These are phyloP conservation scores for Apodemus speciosus DNA, from an alignment of 2,113 vertebrate species.

Conservation along the genomic window DNA sequence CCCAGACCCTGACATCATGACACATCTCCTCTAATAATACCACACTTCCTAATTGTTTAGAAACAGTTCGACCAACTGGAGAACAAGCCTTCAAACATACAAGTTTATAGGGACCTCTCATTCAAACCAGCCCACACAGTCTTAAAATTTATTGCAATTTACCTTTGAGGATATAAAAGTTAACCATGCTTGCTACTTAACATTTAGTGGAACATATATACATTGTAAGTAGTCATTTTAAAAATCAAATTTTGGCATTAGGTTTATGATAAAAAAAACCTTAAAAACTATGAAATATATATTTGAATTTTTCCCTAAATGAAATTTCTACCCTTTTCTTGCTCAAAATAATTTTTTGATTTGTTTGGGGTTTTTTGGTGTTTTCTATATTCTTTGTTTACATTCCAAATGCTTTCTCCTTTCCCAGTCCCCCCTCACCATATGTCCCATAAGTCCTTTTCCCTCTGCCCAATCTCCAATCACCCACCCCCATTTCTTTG, in stretches of 20 bases:
- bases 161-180: not conserved
- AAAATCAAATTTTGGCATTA: constrained; percentile 44
- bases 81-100: not conserved
- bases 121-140: not conserved
- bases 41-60: not conserved
- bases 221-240: not conserved
- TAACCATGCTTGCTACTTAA: not conserved
- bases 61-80: not conserved
- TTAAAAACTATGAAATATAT: not conserved
- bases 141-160: not conserved
- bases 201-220: not conserved
- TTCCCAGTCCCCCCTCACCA: no score
- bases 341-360: constrained; percentile 45
- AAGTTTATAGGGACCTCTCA: not conserved
- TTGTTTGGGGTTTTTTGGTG: no score
- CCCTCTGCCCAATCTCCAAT: no score
- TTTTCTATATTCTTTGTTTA: no score
- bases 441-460: no score
- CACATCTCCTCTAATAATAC: not conserved
- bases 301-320: constrained; percentile 19
- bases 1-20: not conserved
- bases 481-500: no score
- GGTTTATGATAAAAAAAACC: not conserved
- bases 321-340: not conserved
- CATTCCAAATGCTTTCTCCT: no score